phyloP scores from a whole-genome alignment of 2,797 vertebrate genomes.

The Clarias laeviceps region DNA sequence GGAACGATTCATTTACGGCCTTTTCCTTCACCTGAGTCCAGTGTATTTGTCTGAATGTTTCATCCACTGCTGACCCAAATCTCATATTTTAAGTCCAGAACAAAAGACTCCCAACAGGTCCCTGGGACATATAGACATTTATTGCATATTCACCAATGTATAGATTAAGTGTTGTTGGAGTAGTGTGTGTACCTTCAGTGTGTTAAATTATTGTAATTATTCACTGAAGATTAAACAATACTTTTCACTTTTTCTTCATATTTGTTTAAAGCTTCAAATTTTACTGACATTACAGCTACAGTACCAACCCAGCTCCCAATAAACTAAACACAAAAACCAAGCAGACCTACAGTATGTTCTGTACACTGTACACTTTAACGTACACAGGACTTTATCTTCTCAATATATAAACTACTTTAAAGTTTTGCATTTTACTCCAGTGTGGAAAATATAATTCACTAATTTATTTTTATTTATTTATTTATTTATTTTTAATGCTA shows the following conservation, averaged over 20 bases:
- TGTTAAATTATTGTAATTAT: neutral
- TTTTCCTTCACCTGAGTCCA: constrained; percentile 35
- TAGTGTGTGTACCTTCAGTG: neutral
- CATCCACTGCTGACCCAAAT: constrained; percentile 44
- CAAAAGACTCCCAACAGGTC: constrained; percentile 42
- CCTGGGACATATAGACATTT: constrained; percentile 8
- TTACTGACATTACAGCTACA: neutral
- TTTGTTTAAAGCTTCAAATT: neutral
- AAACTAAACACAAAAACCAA: neutral
- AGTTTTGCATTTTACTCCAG: neutral
- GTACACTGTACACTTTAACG: neutral
- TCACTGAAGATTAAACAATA: neutral
- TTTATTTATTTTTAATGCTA: neutral
- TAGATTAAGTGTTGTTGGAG: neutral
- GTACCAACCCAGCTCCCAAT: no score
- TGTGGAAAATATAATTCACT: neutral
- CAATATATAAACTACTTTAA: neutral
- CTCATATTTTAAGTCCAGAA: constrained; percentile 32
- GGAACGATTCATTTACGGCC: constrained; percentile 51
- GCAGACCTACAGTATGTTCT: neutral
- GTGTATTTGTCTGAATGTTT: constrained; percentile 10
- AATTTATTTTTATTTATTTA: neutral
- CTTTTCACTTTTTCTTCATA: neutral
- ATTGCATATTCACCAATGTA: neutral
- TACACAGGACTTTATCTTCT: neutral